These are phyloP conservation scores for Pristionchus exspectatus DNA, from an alignment of 2,888 invertebrate genomes.

Conservation along the genomic window DNA sequence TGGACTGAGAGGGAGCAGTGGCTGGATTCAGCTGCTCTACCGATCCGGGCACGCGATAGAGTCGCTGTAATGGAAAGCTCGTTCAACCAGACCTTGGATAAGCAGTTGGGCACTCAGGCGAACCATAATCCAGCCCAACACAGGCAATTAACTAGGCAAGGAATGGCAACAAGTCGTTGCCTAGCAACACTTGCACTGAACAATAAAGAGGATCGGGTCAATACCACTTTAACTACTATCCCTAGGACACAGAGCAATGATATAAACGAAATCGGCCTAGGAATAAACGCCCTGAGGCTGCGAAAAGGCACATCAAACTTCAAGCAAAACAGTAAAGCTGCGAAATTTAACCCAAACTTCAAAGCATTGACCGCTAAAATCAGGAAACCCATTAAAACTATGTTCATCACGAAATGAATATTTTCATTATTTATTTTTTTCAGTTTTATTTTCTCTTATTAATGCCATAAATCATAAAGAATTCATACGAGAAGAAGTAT, in stretches of 20 bases:
- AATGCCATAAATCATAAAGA: background rate
- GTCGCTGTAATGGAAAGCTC: slow-evolving; percentile 7
- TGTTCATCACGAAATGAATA: background rate
- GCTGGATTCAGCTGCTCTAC: slow-evolving; percentile 41
- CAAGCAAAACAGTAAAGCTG: no score
- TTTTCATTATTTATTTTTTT: background rate
- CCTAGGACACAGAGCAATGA: background rate
- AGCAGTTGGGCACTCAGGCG: background rate
- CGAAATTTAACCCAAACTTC: no score
- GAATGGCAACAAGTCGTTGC: slow-evolving; percentile 46
- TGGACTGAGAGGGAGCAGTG: background rate
- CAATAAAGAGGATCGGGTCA: background rate
- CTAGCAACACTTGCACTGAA: background rate
- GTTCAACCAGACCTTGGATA: background rate
- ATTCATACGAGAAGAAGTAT: background rate
- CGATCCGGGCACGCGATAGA: slow-evolving; percentile 17
- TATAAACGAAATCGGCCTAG: background rate
- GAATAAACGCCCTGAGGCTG: background rate
- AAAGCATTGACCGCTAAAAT: background rate
- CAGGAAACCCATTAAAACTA: no score
- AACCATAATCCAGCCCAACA: background rate
- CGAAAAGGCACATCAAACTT: no score
- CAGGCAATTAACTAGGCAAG: slow-evolving; percentile 10
- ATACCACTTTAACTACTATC: background rate
- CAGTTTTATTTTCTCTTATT: background rate